Percentiles rank a stretch among this genome's conserved stretches.
Conservation (phyloP, 2,113 vertebrate species). For the Girardinichthys multiradiatus region DNA sequence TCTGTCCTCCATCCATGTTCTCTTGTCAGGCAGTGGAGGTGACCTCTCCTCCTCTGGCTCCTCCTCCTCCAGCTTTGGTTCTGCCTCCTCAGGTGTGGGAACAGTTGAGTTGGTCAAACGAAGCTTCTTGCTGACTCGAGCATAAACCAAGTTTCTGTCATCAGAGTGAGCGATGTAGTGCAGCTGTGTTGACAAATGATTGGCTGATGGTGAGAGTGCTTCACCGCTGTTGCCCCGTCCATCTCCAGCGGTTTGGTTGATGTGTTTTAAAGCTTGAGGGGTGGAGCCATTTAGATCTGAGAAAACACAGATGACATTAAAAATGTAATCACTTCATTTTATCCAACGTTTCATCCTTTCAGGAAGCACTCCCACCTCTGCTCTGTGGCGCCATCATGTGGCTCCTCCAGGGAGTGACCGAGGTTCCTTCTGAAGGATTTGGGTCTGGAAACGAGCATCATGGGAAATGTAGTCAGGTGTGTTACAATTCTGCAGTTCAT, state of each 20-base stretch:
- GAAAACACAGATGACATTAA: neutral
- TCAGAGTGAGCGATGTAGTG: neutral
- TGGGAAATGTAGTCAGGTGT: constrained; percentile 12
- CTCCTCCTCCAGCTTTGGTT: neutral
- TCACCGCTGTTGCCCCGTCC: neutral
- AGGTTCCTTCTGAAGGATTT: neutral
- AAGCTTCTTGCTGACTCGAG: constrained; percentile 44
- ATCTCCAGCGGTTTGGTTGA: constrained; percentile 6
- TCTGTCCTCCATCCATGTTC: neutral
- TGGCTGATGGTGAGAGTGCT: rapidly evolving
- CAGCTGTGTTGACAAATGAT: neutral
- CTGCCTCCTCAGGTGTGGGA: constrained; percentile 5
- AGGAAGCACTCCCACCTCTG: constrained; percentile 5
- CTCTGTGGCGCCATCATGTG: constrained; percentile 52
- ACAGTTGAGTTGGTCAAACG: neutral
- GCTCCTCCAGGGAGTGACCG: constrained; percentile 59
- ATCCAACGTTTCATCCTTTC: rapidly evolving
- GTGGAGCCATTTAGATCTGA: constrained; percentile 1
- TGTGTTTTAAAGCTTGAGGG: neutral
- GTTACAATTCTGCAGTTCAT: neutral
- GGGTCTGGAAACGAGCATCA: constrained; percentile 31
- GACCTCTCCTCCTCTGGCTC: constrained; percentile 28
- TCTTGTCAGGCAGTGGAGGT: constrained; percentile 48
- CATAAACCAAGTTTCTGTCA: constrained; percentile 23
- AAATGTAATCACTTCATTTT: neutral